Conservation (phyloP, 2,888 invertebrate genomes). For the Drosophila bunnanda region DNA sequence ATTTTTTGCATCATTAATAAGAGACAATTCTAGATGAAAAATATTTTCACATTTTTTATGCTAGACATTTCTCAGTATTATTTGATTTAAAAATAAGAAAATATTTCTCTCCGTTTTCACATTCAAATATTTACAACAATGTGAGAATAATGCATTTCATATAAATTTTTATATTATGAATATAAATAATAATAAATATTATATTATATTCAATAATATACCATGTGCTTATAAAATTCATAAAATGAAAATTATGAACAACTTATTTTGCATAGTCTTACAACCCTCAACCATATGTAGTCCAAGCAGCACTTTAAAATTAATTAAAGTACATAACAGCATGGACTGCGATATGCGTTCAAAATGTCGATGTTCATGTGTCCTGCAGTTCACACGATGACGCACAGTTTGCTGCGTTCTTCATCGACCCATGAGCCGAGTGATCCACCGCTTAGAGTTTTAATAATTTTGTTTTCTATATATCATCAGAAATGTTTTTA, state of each 20-base stretch:
- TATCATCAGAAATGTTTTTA: not conserved
- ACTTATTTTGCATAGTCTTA: constrained; percentile 59
- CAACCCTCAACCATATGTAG: constrained; percentile 71
- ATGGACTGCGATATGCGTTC: constrained; percentile 83
- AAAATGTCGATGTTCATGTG: constrained; percentile 87
- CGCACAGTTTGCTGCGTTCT: constrained; percentile 63
- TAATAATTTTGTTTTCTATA: not conserved
- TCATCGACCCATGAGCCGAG: constrained; percentile 85
- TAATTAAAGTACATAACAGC: constrained; percentile 48
- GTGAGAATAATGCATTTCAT: constrained; percentile 17
- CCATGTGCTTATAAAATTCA: constrained; percentile 1
- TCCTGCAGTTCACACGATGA: constrained; percentile 86
- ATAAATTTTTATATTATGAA: constrained; percentile 14
- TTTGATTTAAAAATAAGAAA: constrained; percentile 35
- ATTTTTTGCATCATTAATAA: constrained; percentile 34
- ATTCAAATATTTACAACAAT: constrained; percentile 14
- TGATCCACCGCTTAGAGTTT: constrained; percentile 52
- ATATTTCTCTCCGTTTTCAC: constrained; percentile 82
- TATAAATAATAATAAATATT: constrained; percentile 1
- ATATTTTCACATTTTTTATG: constrained; percentile 85
- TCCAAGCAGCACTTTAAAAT: constrained; percentile 61
- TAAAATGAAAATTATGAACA: constrained; percentile 32
- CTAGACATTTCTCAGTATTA: constrained; percentile 55
- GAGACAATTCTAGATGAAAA: constrained; percentile 52
- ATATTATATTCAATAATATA: constrained; percentile 10